Conservation (phyloP, 2,888 invertebrate species). For the Mythimna pallens region DNA sequence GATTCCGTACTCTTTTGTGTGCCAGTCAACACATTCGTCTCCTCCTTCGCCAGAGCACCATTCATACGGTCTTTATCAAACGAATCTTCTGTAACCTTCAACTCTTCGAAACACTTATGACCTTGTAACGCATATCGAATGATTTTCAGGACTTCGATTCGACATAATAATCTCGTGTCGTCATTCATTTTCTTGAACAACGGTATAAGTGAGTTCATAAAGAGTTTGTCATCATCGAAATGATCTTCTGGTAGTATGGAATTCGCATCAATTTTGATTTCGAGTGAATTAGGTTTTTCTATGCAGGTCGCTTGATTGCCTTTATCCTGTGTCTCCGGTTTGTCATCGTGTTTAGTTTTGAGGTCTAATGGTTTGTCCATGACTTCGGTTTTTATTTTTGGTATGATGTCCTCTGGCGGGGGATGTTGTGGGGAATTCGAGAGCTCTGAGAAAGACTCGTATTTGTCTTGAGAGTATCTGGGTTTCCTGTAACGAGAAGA, state of each 20-base stretch:
- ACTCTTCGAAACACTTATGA: conserved; percentile 81
- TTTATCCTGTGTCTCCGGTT: conserved; percentile 78
- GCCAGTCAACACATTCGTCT: conserved; percentile 63
- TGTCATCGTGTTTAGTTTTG: conserved; percentile 80
- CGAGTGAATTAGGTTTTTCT: conserved; percentile 75
- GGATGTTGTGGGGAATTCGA: conserved; percentile 86
- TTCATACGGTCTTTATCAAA: conserved; percentile 78
- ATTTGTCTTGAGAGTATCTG: conserved; percentile 85
- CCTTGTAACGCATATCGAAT: conserved; percentile 84
- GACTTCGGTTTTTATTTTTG: conserved; percentile 79
- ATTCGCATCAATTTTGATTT: conserved; percentile 86
- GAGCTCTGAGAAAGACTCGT: conserved; percentile 85
- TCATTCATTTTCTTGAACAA: conserved; percentile 87
- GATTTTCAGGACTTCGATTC: conserved; percentile 86
- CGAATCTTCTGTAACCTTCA: conserved; percentile 79
- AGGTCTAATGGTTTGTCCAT: conserved; percentile 81
- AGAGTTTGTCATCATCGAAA: conserved; percentile 85
- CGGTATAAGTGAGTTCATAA: conserved; percentile 86
- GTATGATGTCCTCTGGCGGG: conserved; percentile 78
- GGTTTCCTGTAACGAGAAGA: conserved; percentile 77
- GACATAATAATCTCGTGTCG: conserved; percentile 82
- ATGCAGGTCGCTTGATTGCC: conserved; percentile 76
- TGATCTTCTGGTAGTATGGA: conserved; percentile 85
- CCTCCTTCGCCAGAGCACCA: conserved; percentile 76
- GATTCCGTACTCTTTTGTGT: conserved; percentile 69